Evolutionary conservation across 2,888 invertebrate species (phyloP), one percentile per base, ranked within the genome.

Genomic region (Trachelus iudaicus): DNA sequence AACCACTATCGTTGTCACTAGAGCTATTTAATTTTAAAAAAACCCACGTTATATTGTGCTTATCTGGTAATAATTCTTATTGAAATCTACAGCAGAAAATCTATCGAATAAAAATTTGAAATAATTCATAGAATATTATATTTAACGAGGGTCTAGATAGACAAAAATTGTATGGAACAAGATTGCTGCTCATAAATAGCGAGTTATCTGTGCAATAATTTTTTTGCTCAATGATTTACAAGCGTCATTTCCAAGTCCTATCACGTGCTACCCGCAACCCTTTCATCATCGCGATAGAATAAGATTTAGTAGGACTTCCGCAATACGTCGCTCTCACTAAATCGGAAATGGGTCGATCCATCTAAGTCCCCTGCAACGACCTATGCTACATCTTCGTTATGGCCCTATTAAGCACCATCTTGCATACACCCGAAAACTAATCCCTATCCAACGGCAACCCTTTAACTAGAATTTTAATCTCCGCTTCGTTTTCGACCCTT

Each of bases 391-490:
- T 84, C 83, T 85, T 86, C 83, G 84, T 86, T 84, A 85, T 80
- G 79, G 76, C 71, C 31, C 33, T 31, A 71, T 71, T 34, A 34
- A 71, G 33, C 71, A 71, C 71, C 71, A 34, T 71, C 71, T 71
- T 80, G 68, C 73, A 78, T 79, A 30, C 78, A 76, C 74, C 76
- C 77, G 75, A 81, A 84, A 83, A 80, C 81, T 79, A 79, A 84
- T 80, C 79, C 77, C 75, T 23, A 40, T 73, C 79, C 76, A 76
- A 76, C 79, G 77, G 78, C 77, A 80, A 81, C 81, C 82, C 83
- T 84, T 83, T 79, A 81, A 79, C 81, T 80, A 79, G 82, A 82
- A 84, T 85, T 86, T 85, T 84, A 85, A 87, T 87, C 84, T 85
- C 82, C 79, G 79, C 77, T 77, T 82, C 81, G 69, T 73, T 75